These are phyloP conservation scores for Conopomorpha cramerella DNA, from an alignment of 1,140 invertebrate species.

Conservation along the genomic window DNA sequence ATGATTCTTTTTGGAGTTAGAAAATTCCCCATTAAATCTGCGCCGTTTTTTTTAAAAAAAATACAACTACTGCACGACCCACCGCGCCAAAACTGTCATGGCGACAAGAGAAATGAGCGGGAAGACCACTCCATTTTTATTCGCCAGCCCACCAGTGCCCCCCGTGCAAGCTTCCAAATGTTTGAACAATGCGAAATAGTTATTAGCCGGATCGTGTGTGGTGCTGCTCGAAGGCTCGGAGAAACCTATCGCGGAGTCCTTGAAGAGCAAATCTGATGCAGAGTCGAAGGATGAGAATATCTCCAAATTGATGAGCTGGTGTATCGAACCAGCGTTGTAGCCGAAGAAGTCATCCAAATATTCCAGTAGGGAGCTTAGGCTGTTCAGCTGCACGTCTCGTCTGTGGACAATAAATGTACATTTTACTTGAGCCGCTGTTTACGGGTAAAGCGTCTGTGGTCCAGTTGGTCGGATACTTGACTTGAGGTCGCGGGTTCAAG, in stretches of 20 bases:
- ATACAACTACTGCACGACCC: too few relatives aligned
- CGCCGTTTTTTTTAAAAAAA: too few relatives aligned
- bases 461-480: too few relatives aligned
- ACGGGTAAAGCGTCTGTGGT: too few relatives aligned
- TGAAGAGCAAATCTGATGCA: constrained; percentile 60
- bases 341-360: constrained; percentile 26
- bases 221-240: constrained; percentile 24
- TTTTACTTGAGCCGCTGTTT: too few relatives aligned
- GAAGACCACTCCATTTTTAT: background rate
- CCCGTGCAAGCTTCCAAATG: constrained; percentile 39
- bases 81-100: too few relatives aligned
- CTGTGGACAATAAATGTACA: constrained; percentile 22
- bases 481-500: too few relatives aligned
- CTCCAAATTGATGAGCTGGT: constrained; percentile 56
- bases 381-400: constrained; percentile 25
- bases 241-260: constrained; percentile 60
- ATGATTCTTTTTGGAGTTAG: too few relatives aligned
- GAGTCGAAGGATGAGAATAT: constrained; percentile 62
- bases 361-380: constrained; percentile 25
- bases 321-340: constrained; percentile 24
- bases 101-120: too few relatives aligned
- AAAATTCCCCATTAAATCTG: too few relatives aligned
- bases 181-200: constrained; percentile 45
- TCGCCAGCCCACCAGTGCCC: constrained; percentile 8
- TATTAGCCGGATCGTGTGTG: constrained; percentile 23